Evolutionary conservation across 2,113 vertebrate species (phyloP), one percentile per base, ranked within the genome.

Genomic region (Stegastes partitus): DNA sequence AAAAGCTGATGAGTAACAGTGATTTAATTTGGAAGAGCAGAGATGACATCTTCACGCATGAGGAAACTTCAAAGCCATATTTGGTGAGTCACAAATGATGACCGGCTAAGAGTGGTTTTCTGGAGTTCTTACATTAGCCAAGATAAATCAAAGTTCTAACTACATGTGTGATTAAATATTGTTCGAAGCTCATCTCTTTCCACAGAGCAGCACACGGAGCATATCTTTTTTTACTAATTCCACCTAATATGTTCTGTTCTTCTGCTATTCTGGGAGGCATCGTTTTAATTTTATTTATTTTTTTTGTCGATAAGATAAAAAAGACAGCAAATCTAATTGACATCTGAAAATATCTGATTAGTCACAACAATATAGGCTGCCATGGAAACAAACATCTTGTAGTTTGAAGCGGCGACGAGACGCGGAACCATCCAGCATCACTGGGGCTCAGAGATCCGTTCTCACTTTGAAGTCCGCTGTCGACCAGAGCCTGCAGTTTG

Each of bases 401-500:
- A 22, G 44, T 75, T 65, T 78, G 44, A 79, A 84, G 58, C 57
- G 49, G 25, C 72, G 56, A 66, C 66, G 51, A 83, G 51, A 75
- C 77, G 86, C 57, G 61, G 23, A 75, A 74, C 74, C 66, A 81
- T 64, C 51, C 73, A 61, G 77, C 68, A 76, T 74, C 83, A 80
- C 70, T 39, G 68, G 42, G 54, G 80, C 81, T 79, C 68, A 54
- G 63, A 78, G 80, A 87, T 87, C 83, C 84, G 86, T 87, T 85
- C 83, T 87, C 83, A 88, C 83, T 89, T 90, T 90, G 82, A 89
- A 87, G 74, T 84, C 45, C 54, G 51, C 63, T 65, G 85, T 80
- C 73, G 25, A 78, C 78, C 76, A 53, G 65, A 66, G 79, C 55
- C 79, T 77, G 79, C 78, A 80, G 53, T 87, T 78, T 74, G 58